Evolutionary conservation across 2,113 vertebrate genomes (phyloP).

Genomic region (human (Homo sapiens)): GRCh38 chr17:15742001-15742500

Average conservation of each 20-base stretch:
- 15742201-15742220: no score
- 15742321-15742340: background rate
- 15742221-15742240: no score
- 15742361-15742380: no score
- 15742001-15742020: background rate
- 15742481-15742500: background rate
- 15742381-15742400: background rate
- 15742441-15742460: background rate
- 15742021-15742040: background rate
- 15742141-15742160: background rate
- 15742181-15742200: background rate
- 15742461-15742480: accelerated
- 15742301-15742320: no score
- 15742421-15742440: background rate
- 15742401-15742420: background rate
- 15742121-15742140: background rate
- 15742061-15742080: background rate
- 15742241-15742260: no score
- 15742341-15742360: background rate
- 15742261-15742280: no score
- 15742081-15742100: background rate
- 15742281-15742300: no score
- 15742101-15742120: background rate
- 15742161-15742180: background rate
- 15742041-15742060: background rate